phyloP scores from a whole-genome alignment of 2,888 invertebrate species.

The Perdita meconis region DNA sequence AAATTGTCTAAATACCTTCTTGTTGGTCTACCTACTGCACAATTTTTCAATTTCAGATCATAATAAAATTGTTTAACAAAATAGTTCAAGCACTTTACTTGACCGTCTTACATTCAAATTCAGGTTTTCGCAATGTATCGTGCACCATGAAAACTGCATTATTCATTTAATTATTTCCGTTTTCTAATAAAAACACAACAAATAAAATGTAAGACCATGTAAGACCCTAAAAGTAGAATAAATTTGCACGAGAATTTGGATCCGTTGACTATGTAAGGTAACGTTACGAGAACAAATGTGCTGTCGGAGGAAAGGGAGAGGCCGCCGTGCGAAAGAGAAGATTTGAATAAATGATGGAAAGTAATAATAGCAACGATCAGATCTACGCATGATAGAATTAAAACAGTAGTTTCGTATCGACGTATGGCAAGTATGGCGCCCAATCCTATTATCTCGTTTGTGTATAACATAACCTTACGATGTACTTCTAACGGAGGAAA shows the following conservation, averaged over 20 bases:
- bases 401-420: slow-evolving; percentile 33
- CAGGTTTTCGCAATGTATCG: neutral
- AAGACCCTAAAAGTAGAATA: neutral
- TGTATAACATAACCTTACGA: slow-evolving; percentile 56
- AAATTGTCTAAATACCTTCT: neutral
- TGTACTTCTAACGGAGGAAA: slow-evolving; percentile 28
- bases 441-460: slow-evolving; percentile 44
- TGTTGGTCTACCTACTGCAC: neutral
- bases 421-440: slow-evolving; percentile 52
- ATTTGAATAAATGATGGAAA: slow-evolving; percentile 5
- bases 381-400: neutral
- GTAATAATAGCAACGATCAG: neutral
- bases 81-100: neutral
- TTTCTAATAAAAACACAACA: neutral
- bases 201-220: neutral
- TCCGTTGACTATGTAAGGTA: neutral
- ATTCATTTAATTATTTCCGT: neutral
- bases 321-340: neutral
- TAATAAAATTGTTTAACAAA: neutral
- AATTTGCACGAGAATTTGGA: neutral
- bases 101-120: neutral
- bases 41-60: neutral
- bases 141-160: neutral
- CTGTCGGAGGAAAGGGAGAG: neutral
- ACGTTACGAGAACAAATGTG: neutral